Evolutionary conservation across 2,113 vertebrate genomes (phyloP), one percentile per base, ranked within the genome.

Genomic region (Hippoglossus stenolepis): DNA sequence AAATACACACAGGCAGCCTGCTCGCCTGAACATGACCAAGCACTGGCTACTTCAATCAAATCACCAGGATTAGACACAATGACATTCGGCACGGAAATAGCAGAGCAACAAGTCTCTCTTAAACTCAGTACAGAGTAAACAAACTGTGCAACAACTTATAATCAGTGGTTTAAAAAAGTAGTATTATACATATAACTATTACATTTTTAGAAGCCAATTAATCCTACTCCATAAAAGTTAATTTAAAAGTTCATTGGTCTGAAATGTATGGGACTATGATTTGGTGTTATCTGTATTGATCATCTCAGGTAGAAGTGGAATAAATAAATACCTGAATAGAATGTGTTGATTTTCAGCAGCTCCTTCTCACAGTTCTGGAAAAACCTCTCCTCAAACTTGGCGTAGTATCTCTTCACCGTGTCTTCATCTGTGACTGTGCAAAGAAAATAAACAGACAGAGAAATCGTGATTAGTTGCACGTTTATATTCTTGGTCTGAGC

Each of bases 341-440:
- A 99, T 7, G 97, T 99, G 94, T 99, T 99, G 94, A 99, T 99
- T 95, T 99, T 99, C 94, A 97, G 95, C 91, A 99, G 97, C 93
- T 99, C 98, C 85, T 99, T 99, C 93, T 99, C 98, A 79, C 98
- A 99, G 49, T 95, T 97, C 92, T 99, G 98, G 93, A 99, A 99
- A 92, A 99, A 99, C 86, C 96, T 97, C 93, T 99, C 98, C 93
- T 99, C 98, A 94, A 99, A 98, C 86, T 97, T 99, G 90, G 98
- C 98, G 93, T 97, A 99, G 94, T 97, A 99, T 47, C 98, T 96
- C 93, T 99, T 99, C 79, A 98, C 96, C 0, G 96, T 97, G 93
- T 99, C 97, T 78, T 99, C 97, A 90, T 99, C 98, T 83, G 97
- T 97, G 84, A 98, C 97, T 98, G 81, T 49, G 79, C 9, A 73